phyloP scores from a whole-genome alignment of 1,140 invertebrate species.

The Drosophila simulans region DNA sequence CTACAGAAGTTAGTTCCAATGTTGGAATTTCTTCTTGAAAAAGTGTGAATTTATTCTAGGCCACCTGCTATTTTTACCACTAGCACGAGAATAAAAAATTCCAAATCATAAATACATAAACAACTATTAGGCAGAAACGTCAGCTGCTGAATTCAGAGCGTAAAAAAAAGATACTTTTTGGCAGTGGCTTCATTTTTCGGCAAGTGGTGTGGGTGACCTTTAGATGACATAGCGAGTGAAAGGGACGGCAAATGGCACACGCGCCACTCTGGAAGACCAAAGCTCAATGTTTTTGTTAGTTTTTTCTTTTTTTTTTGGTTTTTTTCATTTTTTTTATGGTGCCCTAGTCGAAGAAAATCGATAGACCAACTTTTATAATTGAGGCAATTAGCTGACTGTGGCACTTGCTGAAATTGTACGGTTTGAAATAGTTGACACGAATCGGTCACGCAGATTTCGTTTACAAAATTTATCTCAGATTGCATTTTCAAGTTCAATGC shows the following conservation, averaged over 20 bases:
- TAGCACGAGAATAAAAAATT: slow-evolving; percentile 43
- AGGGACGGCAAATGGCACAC: slow-evolving; percentile 31
- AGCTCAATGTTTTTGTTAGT: slow-evolving; percentile 40
- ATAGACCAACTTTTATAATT: slow-evolving; percentile 49
- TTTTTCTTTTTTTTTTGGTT: neutral
- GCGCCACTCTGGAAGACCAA: slow-evolving; percentile 68
- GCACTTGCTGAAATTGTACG: slow-evolving; percentile 1
- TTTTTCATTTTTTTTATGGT: slow-evolving; percentile 30
- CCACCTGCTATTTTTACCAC: slow-evolving; percentile 47
- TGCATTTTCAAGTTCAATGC: slow-evolving; percentile 70
- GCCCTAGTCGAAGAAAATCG: slow-evolving; percentile 60
- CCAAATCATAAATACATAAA: slow-evolving; percentile 61
- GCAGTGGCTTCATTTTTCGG: slow-evolving; percentile 34
- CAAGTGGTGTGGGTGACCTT: slow-evolving; percentile 60
- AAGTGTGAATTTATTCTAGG: slow-evolving; percentile 1
- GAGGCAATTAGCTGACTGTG: slow-evolving; percentile 25
- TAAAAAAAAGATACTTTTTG: slow-evolving; percentile 35
- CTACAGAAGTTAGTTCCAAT: neutral
- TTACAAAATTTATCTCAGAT: slow-evolving; percentile 12
- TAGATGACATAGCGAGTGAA: slow-evolving; percentile 69
- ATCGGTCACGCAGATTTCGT: neutral
- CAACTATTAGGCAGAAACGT: slow-evolving; percentile 40
- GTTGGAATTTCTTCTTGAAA: slow-evolving; percentile 1
- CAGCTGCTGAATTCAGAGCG: slow-evolving; percentile 45
- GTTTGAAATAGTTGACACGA: slow-evolving; percentile 11